A percentile compares a stretch with the other conserved stretches of the same genome.
Conservation (phyloP, 2,113 vertebrate genomes). For the Crotalus horridus region DNA sequence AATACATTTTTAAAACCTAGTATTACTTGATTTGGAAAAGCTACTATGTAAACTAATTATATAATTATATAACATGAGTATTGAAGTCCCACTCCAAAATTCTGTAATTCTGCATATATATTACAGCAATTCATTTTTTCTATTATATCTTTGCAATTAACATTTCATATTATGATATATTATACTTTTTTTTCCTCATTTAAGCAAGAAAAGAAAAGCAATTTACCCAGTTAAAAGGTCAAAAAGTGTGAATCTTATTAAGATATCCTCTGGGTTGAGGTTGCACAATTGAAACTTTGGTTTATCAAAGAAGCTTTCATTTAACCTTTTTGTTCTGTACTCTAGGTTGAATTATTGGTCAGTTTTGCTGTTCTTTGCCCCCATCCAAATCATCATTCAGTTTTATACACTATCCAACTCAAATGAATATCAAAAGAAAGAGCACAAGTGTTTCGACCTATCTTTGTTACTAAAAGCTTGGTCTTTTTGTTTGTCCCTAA, state of each 20-base stretch:
- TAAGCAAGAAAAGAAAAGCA: background rate
- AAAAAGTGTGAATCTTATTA: background rate
- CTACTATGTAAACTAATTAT: background rate
- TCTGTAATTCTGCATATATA: background rate
- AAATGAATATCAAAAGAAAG: conserved; percentile 1
- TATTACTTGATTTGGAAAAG: background rate
- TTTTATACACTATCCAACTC: background rate
- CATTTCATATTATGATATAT: background rate
- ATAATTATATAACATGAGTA: background rate
- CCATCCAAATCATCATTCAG: background rate
- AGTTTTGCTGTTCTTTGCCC: background rate
- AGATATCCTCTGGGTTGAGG: background rate
- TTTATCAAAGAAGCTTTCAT: background rate
- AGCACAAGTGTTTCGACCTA: background rate
- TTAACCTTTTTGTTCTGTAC: background rate
- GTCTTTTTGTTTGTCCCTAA: background rate
- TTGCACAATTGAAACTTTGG: background rate
- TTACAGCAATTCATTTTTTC: background rate
- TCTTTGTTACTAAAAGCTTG: conserved; percentile 11
- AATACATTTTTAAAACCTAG: background rate
- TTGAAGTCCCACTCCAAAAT: background rate
- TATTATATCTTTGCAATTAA: background rate
- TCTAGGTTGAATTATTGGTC: background rate
- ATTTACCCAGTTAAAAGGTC: background rate
- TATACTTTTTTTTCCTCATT: background rate